phyloP scores from a whole-genome alignment of 2,888 invertebrate genomes.

The Ormia ochracea region DNA sequence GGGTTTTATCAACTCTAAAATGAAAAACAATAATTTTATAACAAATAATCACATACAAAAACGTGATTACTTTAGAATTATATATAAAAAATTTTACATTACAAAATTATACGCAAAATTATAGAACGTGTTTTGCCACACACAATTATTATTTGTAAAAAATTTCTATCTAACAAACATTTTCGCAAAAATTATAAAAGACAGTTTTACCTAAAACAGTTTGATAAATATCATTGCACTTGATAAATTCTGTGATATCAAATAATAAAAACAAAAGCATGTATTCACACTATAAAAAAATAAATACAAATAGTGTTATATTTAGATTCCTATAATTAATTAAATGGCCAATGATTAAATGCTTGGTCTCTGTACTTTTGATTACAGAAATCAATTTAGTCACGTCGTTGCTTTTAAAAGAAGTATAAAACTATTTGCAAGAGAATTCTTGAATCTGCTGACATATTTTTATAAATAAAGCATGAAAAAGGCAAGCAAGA shows the following conservation, averaged over 20 bases:
- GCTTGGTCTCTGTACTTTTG: background rate
- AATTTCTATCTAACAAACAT: too few relatives aligned
- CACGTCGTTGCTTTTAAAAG: conserved; percentile 22
- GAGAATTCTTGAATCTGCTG: background rate
- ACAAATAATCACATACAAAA: too few relatives aligned
- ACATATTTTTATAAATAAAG: background rate
- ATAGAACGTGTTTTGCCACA: too few relatives aligned
- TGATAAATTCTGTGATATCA: conserved; percentile 6
- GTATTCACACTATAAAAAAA: background rate
- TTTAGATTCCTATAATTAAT: conserved; percentile 51
- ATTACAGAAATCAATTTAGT: conserved; percentile 47
- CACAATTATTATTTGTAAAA: too few relatives aligned
- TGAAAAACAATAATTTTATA: too few relatives aligned
- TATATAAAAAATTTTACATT: too few relatives aligned
- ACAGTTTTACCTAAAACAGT: conserved; percentile 6
- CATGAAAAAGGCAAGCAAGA: conserved; percentile 16
- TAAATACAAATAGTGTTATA: conserved; percentile 36
- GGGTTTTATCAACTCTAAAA: too few relatives aligned
- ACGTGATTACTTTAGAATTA: too few relatives aligned
- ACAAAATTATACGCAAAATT: too few relatives aligned
- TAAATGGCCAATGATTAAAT: conserved; percentile 40
- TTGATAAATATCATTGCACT: conserved; percentile 53
- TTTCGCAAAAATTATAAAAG: too few relatives aligned
- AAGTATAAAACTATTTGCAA: background rate
- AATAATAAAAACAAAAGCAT: background rate